Evolutionary conservation across 1,140 invertebrate genomes (phyloP).

Genomic region (Drosophila equinoxialis): DNA sequence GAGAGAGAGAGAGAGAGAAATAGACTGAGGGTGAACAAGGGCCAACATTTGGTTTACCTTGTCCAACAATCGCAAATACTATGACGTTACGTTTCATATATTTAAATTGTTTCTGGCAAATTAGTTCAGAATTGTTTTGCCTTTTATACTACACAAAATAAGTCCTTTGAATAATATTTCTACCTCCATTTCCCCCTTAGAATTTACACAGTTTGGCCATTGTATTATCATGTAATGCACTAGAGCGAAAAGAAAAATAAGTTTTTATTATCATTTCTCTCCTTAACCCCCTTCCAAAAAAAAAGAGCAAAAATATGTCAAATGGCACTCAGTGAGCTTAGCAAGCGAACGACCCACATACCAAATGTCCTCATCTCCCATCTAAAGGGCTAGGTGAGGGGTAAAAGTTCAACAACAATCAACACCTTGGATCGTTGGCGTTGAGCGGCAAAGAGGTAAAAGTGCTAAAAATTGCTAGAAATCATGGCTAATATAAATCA

Average conservation of each 20-base stretch:
- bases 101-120: not conserved
- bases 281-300: not conserved
- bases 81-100: not conserved
- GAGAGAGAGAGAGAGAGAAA: not conserved
- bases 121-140: not conserved
- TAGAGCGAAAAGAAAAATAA: slow-evolving; percentile 55
- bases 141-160: not conserved
- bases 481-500: slow-evolving; percentile 81
- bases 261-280: slow-evolving; percentile 72
- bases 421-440: slow-evolving; percentile 61
- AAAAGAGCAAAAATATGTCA: slow-evolving; percentile 61
- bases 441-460: slow-evolving; percentile 33
- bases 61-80: not conserved
- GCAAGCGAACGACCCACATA: slow-evolving; percentile 36
- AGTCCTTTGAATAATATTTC: not conserved
- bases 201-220: slow-evolving; percentile 29
- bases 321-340: slow-evolving; percentile 26
- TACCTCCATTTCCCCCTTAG: not conserved
- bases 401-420: slow-evolving; percentile 75
- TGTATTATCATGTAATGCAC: slow-evolving; percentile 40
- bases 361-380: no score
- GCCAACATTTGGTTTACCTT: not conserved
- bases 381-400: not conserved
- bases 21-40: not conserved
- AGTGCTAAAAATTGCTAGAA: slow-evolving; percentile 77